A percentile compares a stretch with the other conserved stretches of the same genome.
Conservation (phyloP, 2,113 vertebrate genomes). For the Plectropomus leopardus region DNA sequence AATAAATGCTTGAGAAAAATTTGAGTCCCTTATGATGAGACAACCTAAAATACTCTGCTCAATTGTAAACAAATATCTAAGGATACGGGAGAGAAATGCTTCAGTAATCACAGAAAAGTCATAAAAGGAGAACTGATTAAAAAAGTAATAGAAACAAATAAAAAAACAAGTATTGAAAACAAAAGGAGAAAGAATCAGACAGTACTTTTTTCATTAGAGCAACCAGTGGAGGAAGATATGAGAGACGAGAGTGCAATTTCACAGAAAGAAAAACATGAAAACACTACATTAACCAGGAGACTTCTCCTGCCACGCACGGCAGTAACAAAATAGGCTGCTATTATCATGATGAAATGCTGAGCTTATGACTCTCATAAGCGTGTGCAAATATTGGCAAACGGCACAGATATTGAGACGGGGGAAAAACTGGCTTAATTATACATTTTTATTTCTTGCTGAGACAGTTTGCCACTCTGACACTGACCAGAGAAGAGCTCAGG, state of each 20-base stretch:
- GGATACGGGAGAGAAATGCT: neutral
- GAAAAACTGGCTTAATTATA: slow-evolving; percentile 53
- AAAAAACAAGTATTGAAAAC: neutral
- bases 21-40: neutral
- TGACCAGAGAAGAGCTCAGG: slow-evolving; percentile 4
- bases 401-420: slow-evolving; percentile 41
- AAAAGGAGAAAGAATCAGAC: neutral
- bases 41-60: neutral
- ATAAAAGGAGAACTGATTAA: neutral
- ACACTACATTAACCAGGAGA: slow-evolving; percentile 43
- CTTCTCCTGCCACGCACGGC: slow-evolving; percentile 13
- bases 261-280: slow-evolving; percentile 44
- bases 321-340: slow-evolving; percentile 55
- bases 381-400: slow-evolving; percentile 53
- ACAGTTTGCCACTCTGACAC: slow-evolving; percentile 21
- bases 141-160: neutral
- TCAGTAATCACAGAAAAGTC: neutral
- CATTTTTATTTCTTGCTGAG: slow-evolving; percentile 34
- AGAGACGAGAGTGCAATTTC: slow-evolving; percentile 27
- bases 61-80: neutral
- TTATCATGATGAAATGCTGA: slow-evolving; percentile 59
- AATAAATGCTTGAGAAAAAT: neutral
- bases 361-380: slow-evolving; percentile 49
- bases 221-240: neutral
- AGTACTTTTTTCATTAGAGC: slow-evolving; percentile 11